Percentiles rank a stretch among this genome's conserved stretches.
Conservation (phyloP, 1,140 invertebrate genomes). For the Drosophila sucinea region DNA sequence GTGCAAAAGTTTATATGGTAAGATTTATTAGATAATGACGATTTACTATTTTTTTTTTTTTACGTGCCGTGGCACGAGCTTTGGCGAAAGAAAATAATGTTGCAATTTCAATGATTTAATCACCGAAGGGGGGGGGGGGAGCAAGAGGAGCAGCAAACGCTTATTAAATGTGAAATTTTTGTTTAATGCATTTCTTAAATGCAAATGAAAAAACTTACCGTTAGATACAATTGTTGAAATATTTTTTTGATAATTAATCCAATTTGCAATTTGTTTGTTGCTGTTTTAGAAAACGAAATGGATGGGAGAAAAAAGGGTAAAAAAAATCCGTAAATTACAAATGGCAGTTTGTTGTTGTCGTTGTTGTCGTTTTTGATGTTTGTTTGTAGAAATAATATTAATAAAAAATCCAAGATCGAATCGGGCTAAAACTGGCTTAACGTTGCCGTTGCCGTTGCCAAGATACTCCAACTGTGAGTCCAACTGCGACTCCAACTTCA, state of each 20-base stretch:
- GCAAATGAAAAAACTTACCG: constrained; percentile 16
- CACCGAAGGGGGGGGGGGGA: constrained; percentile 11
- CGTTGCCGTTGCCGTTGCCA: not conserved
- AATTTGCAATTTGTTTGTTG: constrained; percentile 26
- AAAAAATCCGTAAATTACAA: constrained; percentile 50
- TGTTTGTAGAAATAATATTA: constrained; percentile 53
- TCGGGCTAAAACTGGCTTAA: constrained; percentile 12
- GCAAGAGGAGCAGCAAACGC: constrained; percentile 29
- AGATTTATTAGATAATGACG: constrained; percentile 78
- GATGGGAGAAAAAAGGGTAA: constrained; percentile 32
- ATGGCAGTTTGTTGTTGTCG: constrained; percentile 58
- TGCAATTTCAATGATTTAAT: constrained; percentile 78
- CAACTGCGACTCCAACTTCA: constrained; percentile 53
- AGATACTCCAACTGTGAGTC: constrained; percentile 23
- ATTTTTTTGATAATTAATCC: constrained; percentile 59
- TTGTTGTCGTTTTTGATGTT: constrained; percentile 31
- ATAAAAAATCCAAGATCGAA: constrained; percentile 53
- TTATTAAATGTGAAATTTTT: constrained; percentile 46
- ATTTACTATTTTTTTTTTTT: constrained; percentile 62
- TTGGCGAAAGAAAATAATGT: constrained; percentile 33
- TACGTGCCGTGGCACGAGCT: constrained; percentile 54
- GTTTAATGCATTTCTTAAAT: constrained; percentile 23
- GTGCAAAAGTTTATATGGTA: constrained; percentile 52
- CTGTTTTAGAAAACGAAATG: constrained; percentile 30
- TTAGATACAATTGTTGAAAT: not conserved